A percentile compares a stretch with the other conserved stretches of the same genome.
phyloP scores from a whole-genome alignment of 92 coral and sea anemone genomes.

The Zoanthus solanderi region DNA sequence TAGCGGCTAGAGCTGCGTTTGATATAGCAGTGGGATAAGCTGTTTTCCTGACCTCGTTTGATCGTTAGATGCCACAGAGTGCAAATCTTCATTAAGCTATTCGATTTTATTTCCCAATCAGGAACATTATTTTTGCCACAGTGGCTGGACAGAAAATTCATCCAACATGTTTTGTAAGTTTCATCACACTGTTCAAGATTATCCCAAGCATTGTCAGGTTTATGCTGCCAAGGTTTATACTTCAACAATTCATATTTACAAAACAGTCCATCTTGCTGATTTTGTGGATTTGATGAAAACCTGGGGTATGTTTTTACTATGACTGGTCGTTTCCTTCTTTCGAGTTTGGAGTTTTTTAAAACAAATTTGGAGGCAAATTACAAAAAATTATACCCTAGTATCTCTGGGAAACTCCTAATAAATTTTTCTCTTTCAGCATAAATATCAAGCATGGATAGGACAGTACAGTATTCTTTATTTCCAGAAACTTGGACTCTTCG shows the following conservation, averaged over 20 bases:
- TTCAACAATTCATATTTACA: slow-evolving; percentile 47
- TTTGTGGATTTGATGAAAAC: slow-evolving; percentile 43
- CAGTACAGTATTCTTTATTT: slow-evolving; percentile 38
- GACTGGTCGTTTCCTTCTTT: slow-evolving; percentile 14
- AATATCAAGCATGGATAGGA: slow-evolving; percentile 54
- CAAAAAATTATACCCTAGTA: slow-evolving; percentile 49
- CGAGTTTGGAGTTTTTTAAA: slow-evolving; percentile 20
- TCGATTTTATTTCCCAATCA: slow-evolving; percentile 2
- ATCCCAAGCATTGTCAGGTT: not conserved
- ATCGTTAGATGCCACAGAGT: no score
- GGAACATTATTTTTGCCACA: slow-evolving; percentile 38
- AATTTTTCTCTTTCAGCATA: slow-evolving; percentile 52
- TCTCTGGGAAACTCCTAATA: slow-evolving; percentile 37
- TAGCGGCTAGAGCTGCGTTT: no score
- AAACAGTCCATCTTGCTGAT: slow-evolving; percentile 41
- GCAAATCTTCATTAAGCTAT: no score
- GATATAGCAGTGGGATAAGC: no score
- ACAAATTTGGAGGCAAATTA: slow-evolving; percentile 36
- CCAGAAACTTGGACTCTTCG: slow-evolving; percentile 41
- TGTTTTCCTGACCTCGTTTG: no score
- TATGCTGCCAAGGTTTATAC: slow-evolving; percentile 40
- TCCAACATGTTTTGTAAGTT: slow-evolving; percentile 30
- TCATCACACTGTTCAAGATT: slow-evolving; percentile 12
- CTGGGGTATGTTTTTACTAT: slow-evolving; percentile 50
- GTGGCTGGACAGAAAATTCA: not conserved